phyloP scores from a whole-genome alignment of 1,140 invertebrate species.

The Drosophila albomicans region DNA sequence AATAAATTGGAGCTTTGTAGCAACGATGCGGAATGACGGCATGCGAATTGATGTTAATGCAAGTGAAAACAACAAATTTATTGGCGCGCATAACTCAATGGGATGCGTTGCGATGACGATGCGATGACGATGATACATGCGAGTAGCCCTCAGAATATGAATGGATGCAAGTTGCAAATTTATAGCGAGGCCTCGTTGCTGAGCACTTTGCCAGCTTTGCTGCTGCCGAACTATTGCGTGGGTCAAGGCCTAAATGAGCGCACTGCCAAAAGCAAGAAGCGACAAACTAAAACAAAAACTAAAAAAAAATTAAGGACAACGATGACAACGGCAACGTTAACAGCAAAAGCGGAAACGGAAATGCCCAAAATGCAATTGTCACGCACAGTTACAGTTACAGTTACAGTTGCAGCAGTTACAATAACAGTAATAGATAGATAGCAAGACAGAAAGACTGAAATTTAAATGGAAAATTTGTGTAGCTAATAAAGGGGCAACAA shows the following conservation, averaged over 20 bases:
- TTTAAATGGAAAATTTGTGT: constrained; percentile 76
- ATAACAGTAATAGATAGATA: neutral
- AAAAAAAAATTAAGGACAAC: constrained; percentile 39
- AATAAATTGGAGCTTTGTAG: constrained; percentile 20
- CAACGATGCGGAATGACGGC: neutral
- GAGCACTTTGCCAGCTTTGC: constrained; percentile 1
- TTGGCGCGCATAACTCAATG: constrained; percentile 75
- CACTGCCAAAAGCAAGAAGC: constrained; percentile 53
- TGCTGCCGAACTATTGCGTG: neutral
- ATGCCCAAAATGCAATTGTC: constrained; percentile 73
- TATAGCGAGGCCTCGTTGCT: constrained; percentile 33
- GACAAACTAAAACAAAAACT: neutral
- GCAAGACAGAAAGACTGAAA: constrained; percentile 42
- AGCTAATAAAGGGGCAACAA: constrained; percentile 63
- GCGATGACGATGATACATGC: constrained; percentile 54
- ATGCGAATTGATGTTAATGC: constrained; percentile 40
- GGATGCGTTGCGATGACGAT: constrained; percentile 20
- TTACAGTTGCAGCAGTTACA: constrained; percentile 2
- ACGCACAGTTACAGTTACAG: constrained; percentile 26
- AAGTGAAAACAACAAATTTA: constrained; percentile 67
- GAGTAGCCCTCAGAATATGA: constrained; percentile 44
- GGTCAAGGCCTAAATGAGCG: constrained; percentile 53
- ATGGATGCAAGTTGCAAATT: constrained; percentile 71
- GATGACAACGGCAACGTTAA: constrained; percentile 46
- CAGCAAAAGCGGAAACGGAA: constrained; percentile 63